Conservation (phyloP, 2,113 vertebrate species). For the Melierax canorus region DNA sequence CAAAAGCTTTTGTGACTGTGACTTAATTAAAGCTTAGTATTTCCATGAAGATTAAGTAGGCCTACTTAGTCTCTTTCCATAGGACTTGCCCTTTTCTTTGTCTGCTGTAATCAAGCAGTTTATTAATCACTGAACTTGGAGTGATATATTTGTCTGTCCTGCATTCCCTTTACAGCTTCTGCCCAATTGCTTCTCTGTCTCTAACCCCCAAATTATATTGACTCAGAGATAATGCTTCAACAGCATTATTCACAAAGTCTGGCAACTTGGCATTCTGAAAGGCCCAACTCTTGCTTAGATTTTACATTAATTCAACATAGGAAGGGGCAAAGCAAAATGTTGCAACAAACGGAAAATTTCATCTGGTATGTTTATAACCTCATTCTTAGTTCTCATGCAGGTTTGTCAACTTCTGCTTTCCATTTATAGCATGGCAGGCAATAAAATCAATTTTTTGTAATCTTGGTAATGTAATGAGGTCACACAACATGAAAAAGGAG, state of each 20-base stretch:
- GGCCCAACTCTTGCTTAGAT: not conserved
- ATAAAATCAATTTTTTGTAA: not conserved
- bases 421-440: not conserved
- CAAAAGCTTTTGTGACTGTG: not conserved
- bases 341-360: not conserved
- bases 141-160: not conserved
- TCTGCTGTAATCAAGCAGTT: not conserved
- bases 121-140: not conserved
- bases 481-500: not conserved
- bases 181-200: not conserved
- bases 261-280: not conserved
- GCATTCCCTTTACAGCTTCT: not conserved
- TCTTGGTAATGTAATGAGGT: not conserved
- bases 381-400: not conserved
- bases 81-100: not conserved
- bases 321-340: not conserved
- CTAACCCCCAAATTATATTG: not conserved
- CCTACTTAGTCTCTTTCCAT: not conserved
- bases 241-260: not conserved
- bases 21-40: not conserved
- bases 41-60: not conserved
- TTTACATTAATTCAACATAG: not conserved
- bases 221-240: not conserved
- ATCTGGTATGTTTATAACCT: not conserved
- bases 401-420: slow-evolving; percentile 28